These are phyloP conservation scores for Lota lota DNA, from an alignment of 2,113 vertebrate genomes.

Conservation along the genomic window DNA sequence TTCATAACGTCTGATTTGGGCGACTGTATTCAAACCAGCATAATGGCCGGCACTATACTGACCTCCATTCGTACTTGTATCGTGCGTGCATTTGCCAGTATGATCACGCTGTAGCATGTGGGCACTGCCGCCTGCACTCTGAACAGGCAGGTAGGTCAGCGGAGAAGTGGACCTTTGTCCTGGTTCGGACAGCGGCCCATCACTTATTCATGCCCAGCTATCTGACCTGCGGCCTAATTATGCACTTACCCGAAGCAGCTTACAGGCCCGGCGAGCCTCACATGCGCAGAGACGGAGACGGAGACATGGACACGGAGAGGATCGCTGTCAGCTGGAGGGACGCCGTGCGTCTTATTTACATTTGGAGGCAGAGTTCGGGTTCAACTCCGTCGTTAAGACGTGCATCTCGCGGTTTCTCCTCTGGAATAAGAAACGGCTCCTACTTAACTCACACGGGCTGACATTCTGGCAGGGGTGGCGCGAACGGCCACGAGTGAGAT, in stretches of 20 bases:
- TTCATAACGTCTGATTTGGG: not conserved
- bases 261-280: conserved; percentile 25
- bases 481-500: too few species aligned
- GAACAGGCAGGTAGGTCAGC: conserved; percentile 36
- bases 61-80: not conserved
- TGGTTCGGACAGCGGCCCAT: conserved; percentile 35
- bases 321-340: conserved; percentile 40
- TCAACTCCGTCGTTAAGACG: conserved; percentile 25
- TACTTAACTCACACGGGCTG: not conserved
- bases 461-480: too few species aligned
- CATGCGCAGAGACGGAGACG: conserved; percentile 34
- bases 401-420: conserved; percentile 19
- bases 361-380: conserved; percentile 28
- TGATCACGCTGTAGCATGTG: not conserved
- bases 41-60: not conserved
- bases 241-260: conserved; percentile 32
- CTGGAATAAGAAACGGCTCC: not conserved
- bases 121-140: not conserved
- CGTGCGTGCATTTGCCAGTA: not conserved
- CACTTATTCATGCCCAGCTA: conserved; percentile 57
- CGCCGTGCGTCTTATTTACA: conserved; percentile 54
- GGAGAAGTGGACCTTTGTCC: conserved; percentile 48
- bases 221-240: conserved; percentile 51
- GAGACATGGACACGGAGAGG: not conserved
- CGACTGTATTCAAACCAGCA: not conserved